A percentile compares a stretch with the other conserved stretches of the same genome.
phyloP scores from a whole-genome alignment of 2,888 invertebrate genomes.

The Elmis aenea region DNA sequence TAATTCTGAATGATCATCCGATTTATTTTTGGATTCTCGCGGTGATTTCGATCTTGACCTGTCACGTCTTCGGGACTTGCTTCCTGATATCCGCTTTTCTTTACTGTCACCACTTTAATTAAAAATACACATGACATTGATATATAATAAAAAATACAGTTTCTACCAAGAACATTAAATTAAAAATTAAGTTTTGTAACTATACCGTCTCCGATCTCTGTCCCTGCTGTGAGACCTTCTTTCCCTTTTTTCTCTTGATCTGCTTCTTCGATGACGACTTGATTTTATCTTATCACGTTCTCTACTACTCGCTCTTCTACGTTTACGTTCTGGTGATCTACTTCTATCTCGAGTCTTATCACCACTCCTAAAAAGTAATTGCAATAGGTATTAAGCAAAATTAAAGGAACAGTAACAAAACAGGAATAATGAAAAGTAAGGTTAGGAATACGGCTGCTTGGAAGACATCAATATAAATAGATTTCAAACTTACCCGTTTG shows the following conservation, averaged over 20 bases:
- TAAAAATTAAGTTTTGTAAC: constrained; percentile 6
- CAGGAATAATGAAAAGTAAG: too few species aligned
- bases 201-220: constrained; percentile 32
- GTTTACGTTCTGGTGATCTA: constrained; percentile 36
- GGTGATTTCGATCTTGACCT: constrained; percentile 41
- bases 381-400: too few species aligned
- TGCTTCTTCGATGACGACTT: constrained; percentile 43
- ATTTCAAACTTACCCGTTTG: constrained; percentile 14
- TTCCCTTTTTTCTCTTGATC: constrained; percentile 36
- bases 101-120: constrained; percentile 59
- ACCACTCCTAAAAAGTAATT: constrained; percentile 27
- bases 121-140: constrained; percentile 11
- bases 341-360: constrained; percentile 29
- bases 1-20: constrained; percentile 50
- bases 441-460: too few species aligned
- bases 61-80: constrained; percentile 50
- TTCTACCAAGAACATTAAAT: constrained; percentile 14
- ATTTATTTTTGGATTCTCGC: constrained; percentile 47
- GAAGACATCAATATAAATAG: too few species aligned
- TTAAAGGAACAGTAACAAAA: too few species aligned
- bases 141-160: constrained; percentile 1
- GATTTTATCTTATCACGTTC: constrained; percentile 54
- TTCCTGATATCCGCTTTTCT: constrained; percentile 56
- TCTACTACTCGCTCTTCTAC: constrained; percentile 34
- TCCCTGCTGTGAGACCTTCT: constrained; percentile 34